Percentiles rank a stretch among this genome's conserved stretches.
These are phyloP conservation scores for Danaus chrysippus DNA, from an alignment of 2,888 invertebrate species.

Conservation along the genomic window DNA sequence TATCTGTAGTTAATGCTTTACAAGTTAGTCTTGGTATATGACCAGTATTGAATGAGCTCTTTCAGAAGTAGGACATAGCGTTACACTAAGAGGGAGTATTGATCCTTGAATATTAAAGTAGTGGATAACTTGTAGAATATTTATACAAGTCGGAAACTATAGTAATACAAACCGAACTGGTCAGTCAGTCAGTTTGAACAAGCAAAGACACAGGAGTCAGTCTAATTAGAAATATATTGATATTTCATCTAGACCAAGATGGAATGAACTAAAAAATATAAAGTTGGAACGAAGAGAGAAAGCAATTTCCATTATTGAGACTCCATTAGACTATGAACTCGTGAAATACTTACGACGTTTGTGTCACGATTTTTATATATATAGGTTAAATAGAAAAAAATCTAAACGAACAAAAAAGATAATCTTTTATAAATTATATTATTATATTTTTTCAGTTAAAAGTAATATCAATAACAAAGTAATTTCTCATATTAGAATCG, in stretches of 20 bases:
- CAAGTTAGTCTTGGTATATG: no score
- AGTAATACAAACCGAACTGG: background rate
- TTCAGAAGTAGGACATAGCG: no score
- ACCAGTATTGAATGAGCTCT: no score
- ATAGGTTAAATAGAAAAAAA: background rate
- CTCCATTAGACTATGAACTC: constrained; percentile 1
- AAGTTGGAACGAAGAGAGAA: background rate
- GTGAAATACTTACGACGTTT: constrained; percentile 10
- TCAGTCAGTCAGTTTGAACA: no score
- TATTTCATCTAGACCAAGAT: background rate
- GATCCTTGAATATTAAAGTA: constrained; percentile 4
- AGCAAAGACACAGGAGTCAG: no score
- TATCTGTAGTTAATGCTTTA: no score
- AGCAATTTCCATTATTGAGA: constrained; percentile 16
- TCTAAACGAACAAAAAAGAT: background rate
- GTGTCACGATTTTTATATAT: constrained; percentile 1
- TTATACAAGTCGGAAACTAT: background rate
- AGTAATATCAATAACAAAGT: no score
- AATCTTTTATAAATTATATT: no score
- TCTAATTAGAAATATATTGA: background rate
- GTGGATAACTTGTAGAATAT: background rate
- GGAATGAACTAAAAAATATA: background rate
- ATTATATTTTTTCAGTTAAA: no score
- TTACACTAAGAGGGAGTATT: background rate
- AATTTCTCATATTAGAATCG: background rate